Conservation (phyloP, 2,888 invertebrate species). For the Lycia hirtaria region DNA sequence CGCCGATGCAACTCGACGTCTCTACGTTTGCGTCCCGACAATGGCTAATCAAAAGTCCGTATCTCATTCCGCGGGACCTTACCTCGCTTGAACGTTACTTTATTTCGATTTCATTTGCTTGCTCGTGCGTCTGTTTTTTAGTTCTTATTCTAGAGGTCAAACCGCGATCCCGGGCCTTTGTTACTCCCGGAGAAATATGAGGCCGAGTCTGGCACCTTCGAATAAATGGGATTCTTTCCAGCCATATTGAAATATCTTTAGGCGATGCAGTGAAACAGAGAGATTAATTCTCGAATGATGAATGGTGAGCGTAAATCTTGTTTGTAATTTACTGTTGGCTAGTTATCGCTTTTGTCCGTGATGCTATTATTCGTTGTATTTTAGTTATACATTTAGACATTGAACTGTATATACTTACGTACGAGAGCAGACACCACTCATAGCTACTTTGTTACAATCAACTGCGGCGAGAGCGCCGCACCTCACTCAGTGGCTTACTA, state of each 20-base stretch:
- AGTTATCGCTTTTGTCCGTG: constrained; percentile 67
- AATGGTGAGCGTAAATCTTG: constrained; percentile 73
- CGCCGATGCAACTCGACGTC: constrained; percentile 56
- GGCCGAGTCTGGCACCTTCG: constrained; percentile 65
- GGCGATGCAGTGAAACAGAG: constrained; percentile 66
- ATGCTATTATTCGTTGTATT: constrained; percentile 45
- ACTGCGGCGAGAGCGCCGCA: too few species aligned
- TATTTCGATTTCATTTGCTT: constrained; percentile 85
- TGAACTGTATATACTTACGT: too few species aligned
- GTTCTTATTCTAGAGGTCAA: constrained; percentile 73
- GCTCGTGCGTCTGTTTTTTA: constrained; percentile 77
- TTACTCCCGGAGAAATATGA: constrained; percentile 80
- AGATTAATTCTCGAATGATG: constrained; percentile 77
- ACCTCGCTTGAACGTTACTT: constrained; percentile 66
- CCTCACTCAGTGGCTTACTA: too few species aligned
- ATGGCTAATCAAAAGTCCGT: constrained; percentile 82
- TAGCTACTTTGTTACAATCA: too few species aligned
- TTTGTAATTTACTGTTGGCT: constrained; percentile 72
- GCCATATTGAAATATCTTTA: constrained; percentile 79
- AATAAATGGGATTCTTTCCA: constrained; percentile 79
- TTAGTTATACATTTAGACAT: too few species aligned
- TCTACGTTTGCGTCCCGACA: constrained; percentile 68
- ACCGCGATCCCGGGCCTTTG: constrained; percentile 73
- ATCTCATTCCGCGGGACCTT: constrained; percentile 79
- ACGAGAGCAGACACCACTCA: too few species aligned